A percentile compares a stretch with the other conserved stretches of the same genome.
Evolutionary conservation across 2,888 invertebrate species (phyloP).

Genomic region (Osmoderma eremita): DNA sequence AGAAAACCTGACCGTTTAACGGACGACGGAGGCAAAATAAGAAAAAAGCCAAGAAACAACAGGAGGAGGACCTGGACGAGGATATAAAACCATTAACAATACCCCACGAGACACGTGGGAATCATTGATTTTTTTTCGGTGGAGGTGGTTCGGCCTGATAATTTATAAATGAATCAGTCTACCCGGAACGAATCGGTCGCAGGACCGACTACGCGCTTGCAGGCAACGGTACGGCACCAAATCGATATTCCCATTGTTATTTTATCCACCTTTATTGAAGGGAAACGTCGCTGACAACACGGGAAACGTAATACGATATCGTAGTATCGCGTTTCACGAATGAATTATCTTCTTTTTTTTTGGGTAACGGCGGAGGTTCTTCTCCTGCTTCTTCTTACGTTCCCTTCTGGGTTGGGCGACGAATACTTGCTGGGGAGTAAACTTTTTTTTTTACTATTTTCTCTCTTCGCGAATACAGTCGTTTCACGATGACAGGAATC

Average conservation of each 20-base stretch:
- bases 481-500: conserved; percentile 43
- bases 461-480: conserved; percentile 16
- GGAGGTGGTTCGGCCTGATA: background rate
- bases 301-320: conserved; percentile 52
- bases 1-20: too few relatives aligned
- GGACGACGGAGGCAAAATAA: too few relatives aligned
- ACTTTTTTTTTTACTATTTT: conserved; percentile 12
- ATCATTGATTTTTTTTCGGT: conserved; percentile 21
- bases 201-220: background rate
- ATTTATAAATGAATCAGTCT: conserved; percentile 17
- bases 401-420: background rate
- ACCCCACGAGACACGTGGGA: background rate
- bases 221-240: conserved; percentile 36
- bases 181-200: background rate
- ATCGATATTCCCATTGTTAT: conserved; percentile 51
- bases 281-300: conserved; percentile 53
- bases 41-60: too few relatives aligned
- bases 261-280: conserved; percentile 53
- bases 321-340: conserved; percentile 55
- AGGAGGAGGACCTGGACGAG: too few relatives aligned
- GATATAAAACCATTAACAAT: too few relatives aligned
- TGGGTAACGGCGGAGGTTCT: background rate
- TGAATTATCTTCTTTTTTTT: conserved; percentile 54
- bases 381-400: conserved; percentile 1
- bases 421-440: background rate